Evolutionary conservation across 2,888 invertebrate genomes (phyloP).

Genomic region (Ectemnius cavifrons): DNA sequence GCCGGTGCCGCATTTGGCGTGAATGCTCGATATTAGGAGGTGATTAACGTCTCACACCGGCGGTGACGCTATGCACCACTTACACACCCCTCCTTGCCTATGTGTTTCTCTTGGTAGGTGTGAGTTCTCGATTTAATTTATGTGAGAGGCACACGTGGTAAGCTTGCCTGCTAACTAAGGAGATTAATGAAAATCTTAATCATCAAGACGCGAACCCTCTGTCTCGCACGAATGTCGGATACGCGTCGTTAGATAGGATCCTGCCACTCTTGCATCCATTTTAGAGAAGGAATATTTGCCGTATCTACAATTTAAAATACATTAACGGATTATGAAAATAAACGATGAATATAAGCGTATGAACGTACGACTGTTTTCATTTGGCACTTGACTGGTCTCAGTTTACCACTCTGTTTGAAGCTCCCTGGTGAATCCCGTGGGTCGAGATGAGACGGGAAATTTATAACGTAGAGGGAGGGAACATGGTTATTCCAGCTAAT

Average conservation of each 20-base stretch:
- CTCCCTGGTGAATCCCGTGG: too few species aligned
- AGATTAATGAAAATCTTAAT: slow-evolving; percentile 51
- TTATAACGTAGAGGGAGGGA: too few species aligned
- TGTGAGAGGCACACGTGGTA: neutral
- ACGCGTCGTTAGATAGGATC: slow-evolving; percentile 32
- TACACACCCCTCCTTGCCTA: neutral
- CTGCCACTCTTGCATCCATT: slow-evolving; percentile 19
- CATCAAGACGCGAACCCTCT: slow-evolving; percentile 17
- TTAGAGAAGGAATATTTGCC: too few species aligned
- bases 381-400: too few species aligned
- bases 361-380: too few species aligned
- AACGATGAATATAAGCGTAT: neutral
- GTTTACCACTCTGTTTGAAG: too few species aligned
- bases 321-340: neutral
- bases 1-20: neutral
- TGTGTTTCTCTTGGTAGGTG: neutral
- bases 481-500: too few species aligned
- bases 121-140: slow-evolving; percentile 2
- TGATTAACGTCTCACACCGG: slow-evolving; percentile 15
- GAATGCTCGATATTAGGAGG: slow-evolving; percentile 21
- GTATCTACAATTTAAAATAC: slow-evolving; percentile 18
- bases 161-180: neutral
- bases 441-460: too few species aligned
- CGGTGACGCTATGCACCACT: neutral
- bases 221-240: slow-evolving; percentile 11